phyloP scores from a whole-genome alignment of 2,888 invertebrate genomes.

The Acleris emargana region DNA sequence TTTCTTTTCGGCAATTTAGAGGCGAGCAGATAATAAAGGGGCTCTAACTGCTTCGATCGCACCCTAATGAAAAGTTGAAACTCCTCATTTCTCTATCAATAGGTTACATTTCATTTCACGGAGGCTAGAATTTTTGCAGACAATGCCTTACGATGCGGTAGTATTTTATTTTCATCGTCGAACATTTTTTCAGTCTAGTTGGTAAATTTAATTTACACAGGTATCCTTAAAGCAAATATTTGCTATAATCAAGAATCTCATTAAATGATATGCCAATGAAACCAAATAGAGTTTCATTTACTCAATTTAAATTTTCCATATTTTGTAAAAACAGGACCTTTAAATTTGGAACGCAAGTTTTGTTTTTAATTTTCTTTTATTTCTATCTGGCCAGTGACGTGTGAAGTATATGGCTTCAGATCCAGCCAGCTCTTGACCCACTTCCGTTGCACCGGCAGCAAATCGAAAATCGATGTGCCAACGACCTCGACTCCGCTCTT shows the following conservation, averaged over 20 bases:
- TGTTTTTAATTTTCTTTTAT: neutral
- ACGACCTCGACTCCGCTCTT: slow-evolving; percentile 54
- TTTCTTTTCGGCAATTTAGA: slow-evolving; percentile 83
- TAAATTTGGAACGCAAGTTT: neutral
- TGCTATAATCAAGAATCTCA: too few species aligned
- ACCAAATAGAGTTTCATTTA: too few species aligned
- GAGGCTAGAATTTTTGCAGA: slow-evolving; percentile 34
- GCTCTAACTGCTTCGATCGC: slow-evolving; percentile 81
- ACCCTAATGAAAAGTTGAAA: slow-evolving; percentile 81
- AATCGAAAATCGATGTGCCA: slow-evolving; percentile 81
- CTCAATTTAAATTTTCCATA: too few species aligned
- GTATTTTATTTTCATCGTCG: too few species aligned
- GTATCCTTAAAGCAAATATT: too few species aligned
- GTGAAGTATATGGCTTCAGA: slow-evolving; percentile 42
- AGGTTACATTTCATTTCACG: slow-evolving; percentile 58
- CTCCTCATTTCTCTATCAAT: slow-evolving; percentile 77
- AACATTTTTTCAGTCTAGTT: too few species aligned
- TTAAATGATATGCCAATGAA: too few species aligned
- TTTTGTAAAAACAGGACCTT: too few species aligned
- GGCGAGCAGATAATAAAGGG: slow-evolving; percentile 83
- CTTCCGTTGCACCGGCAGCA: slow-evolving; percentile 67
- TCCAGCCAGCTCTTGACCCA: slow-evolving; percentile 77
- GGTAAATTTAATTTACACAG: too few species aligned
- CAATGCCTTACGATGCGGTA: neutral
- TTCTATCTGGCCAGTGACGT: neutral